Evolutionary conservation across 30 jellyfish, hydroid and myxozoan species (phyloP), one percentile per base, ranked within the genome.

Genomic region (Nemopilema nomurai): DNA sequence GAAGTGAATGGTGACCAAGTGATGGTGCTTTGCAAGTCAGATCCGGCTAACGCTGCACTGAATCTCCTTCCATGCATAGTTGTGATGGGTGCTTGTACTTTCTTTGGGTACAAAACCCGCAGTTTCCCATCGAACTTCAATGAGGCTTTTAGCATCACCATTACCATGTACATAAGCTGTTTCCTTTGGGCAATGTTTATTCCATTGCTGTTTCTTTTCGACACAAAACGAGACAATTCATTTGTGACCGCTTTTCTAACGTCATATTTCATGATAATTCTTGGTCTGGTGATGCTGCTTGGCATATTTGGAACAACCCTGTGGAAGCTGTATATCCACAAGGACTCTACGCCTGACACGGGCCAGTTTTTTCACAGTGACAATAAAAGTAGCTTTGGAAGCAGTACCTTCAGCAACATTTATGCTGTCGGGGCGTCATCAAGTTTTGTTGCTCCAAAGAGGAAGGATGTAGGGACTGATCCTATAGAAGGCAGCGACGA

Each of bases 151-250:
- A 89, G 93, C 88, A 94, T 94, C 51, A 97, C 94, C 77, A 79
- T 94, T 13, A 94, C 99, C 24, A 94, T 94, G 99, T 94, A 89
- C 77, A 49, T 94, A 66, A 94, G 98, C 49, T 87, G 94, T 51
- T 89, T 94, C 73, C 86, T 88, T 28, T 89, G 97, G 97, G 92
- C 87, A 25, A 76, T 89, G 18, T 89, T 71, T 53, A 70, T 89
- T n/a, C 86, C 97, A 25, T 70, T 89, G 50, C 27, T 86, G 57
- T 49, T 86, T 25, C 53, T 78, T 18, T 51, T 80, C 49, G 85
- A 80, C 49, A 18, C 28, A 41, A 87, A 78, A 9, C 66, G 81
- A 26, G 84, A 74, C 31, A 31, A 69, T 29, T 51, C 75, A 1
- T 78, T 49, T 50, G 74, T 52, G 29, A 51, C 24, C 29, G 26